Percentiles rank a stretch among this genome's conserved stretches.
Conservation (phyloP, 2,797 vertebrate species). For the Channallabes apus region DNA sequence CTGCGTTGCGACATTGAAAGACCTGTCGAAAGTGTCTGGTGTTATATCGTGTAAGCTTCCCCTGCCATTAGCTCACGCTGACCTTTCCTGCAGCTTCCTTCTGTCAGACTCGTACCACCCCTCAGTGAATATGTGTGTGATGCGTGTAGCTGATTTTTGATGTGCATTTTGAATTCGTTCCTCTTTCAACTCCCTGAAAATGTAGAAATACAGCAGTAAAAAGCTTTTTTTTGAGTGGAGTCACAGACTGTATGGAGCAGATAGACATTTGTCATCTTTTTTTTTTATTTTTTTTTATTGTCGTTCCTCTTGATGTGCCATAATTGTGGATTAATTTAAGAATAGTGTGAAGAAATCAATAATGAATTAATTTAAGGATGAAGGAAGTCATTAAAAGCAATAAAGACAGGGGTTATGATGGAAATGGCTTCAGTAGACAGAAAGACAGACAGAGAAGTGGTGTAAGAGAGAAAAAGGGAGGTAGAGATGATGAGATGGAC, state of each 20-base stretch:
- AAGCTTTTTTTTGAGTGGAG: too few relatives aligned
- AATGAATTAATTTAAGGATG: slow-evolving; percentile 83
- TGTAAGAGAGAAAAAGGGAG: not conserved
- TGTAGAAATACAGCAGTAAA: not conserved
- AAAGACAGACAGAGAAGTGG: slow-evolving; percentile 47
- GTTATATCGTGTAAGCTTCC: slow-evolving; percentile 72
- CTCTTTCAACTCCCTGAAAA: not conserved
- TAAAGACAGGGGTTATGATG: slow-evolving; percentile 77
- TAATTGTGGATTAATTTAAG: slow-evolving; percentile 84
- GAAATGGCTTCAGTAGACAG: slow-evolving; percentile 76
- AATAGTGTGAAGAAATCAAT: slow-evolving; percentile 76
- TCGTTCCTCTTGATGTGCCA: slow-evolving; percentile 71
- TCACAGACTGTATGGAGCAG: slow-evolving; percentile 37
- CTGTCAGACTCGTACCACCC: slow-evolving; percentile 61
- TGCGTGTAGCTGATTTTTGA: slow-evolving; percentile 41
- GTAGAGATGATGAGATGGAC: slow-evolving; percentile 47
- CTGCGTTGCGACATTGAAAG: slow-evolving; percentile 63
- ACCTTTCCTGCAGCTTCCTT: slow-evolving; percentile 73
- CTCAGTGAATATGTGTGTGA: slow-evolving; percentile 46
- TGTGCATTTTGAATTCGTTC: slow-evolving; percentile 46
- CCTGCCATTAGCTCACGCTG: slow-evolving; percentile 72
- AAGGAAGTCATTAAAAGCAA: slow-evolving; percentile 81
- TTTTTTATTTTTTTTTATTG: slow-evolving; percentile 60
- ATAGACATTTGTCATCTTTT: slow-evolving; percentile 58
- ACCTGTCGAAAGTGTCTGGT: slow-evolving; percentile 72